Conservation (phyloP, 2,888 invertebrate genomes). For the Matsumyia berberina region DNA sequence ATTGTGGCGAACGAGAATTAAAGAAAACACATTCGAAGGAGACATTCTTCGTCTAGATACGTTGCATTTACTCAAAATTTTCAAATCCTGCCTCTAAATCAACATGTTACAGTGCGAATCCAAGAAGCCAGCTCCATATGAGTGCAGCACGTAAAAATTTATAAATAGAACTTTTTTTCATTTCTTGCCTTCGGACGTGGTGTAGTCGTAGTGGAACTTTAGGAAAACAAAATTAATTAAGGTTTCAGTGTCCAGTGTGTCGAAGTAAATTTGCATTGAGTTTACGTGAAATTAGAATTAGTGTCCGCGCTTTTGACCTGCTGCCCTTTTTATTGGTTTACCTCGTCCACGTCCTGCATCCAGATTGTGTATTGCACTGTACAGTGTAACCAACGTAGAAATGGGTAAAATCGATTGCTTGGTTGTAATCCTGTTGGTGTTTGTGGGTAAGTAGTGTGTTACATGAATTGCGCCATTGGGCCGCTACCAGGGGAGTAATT, state of each 20-base stretch:
- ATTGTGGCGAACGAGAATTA: conserved; percentile 60
- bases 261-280: no score
- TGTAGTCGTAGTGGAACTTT: background rate
- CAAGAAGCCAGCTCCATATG: conserved; percentile 19
- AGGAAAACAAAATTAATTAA: conserved; percentile 22
- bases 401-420: conserved; percentile 75
- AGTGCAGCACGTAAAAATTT: conserved; percentile 45
- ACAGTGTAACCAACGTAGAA: conserved; percentile 37
- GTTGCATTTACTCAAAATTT: conserved; percentile 14
- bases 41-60: background rate
- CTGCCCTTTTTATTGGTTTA: conserved; percentile 50
- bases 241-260: conserved; percentile 8
- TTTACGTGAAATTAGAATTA: conserved; percentile 19
- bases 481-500: conserved; percentile 37
- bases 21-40: conserved; percentile 50
- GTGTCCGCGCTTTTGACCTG: conserved; percentile 66
- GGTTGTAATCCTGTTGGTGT: conserved; percentile 72
- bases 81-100: conserved; percentile 17
- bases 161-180: conserved; percentile 61
- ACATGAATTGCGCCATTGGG: conserved; percentile 67
- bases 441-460: conserved; percentile 75
- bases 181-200: conserved; percentile 29
- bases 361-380: conserved; percentile 37
- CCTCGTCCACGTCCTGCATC: conserved; percentile 47
- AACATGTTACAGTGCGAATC: conserved; percentile 42